Evolutionary conservation across 2,888 invertebrate species (phyloP).

Genomic region (Agrotis segetum): DNA sequence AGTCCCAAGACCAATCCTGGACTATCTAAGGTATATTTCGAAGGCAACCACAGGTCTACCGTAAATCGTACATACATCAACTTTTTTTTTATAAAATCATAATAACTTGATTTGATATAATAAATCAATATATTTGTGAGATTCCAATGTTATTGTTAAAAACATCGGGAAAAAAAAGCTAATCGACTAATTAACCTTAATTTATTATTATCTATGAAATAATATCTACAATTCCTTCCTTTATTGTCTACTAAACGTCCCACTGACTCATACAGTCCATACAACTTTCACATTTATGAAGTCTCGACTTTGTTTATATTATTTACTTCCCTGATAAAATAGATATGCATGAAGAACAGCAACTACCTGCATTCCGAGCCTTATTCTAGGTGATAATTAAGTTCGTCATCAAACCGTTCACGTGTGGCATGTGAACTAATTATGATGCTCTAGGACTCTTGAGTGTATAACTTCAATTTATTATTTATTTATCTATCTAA

Average conservation of each 20-base stretch:
- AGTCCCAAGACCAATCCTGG: too few relatives aligned
- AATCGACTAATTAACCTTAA: not conserved
- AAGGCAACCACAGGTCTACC: not conserved
- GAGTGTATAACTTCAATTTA: not conserved
- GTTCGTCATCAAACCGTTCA: slow-evolving; percentile 20
- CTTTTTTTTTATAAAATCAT: too few relatives aligned
- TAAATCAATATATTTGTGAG: too few relatives aligned
- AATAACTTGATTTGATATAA: too few relatives aligned
- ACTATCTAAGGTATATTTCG: too few relatives aligned
- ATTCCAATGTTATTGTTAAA: too few relatives aligned
- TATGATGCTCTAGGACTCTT: slow-evolving; percentile 1
- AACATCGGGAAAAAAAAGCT: too few relatives aligned
- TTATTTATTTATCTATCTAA: too few relatives aligned
- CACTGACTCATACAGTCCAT: slow-evolving; percentile 25
- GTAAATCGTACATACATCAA: not conserved
- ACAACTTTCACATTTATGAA: slow-evolving; percentile 34
- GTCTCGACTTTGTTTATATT: slow-evolving; percentile 30
- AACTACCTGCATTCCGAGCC: slow-evolving; percentile 28
- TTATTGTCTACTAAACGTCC: not conserved
- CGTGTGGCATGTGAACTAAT: slow-evolving; percentile 20
- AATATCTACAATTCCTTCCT: not conserved
- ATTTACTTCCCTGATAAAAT: slow-evolving; percentile 32
- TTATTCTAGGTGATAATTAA: slow-evolving; percentile 33
- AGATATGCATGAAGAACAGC: slow-evolving; percentile 18
- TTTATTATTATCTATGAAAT: slow-evolving; percentile 2